These are phyloP conservation scores for Takifugu bimaculatus DNA, from an alignment of 2,113 vertebrate genomes.

Conservation along the genomic window DNA sequence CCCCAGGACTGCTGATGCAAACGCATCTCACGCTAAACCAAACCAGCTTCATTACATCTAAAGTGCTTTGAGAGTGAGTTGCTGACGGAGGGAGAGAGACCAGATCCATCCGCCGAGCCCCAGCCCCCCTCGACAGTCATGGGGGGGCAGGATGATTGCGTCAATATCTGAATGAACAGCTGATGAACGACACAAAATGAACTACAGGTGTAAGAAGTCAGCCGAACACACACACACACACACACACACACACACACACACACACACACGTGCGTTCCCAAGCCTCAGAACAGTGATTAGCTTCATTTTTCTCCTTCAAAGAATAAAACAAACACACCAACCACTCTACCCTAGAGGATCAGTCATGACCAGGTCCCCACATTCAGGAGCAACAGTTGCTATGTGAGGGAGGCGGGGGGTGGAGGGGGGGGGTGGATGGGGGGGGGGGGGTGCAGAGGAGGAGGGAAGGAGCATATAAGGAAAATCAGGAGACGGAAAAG, in stretches of 20 bases:
- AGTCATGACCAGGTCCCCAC: constrained; percentile 69
- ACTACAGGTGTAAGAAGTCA: constrained; percentile 63
- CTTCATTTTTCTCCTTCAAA: constrained; percentile 53
- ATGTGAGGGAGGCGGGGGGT: constrained; percentile 48
- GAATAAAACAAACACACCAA: constrained; percentile 52
- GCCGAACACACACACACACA: constrained; percentile 48
- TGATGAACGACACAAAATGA: constrained; percentile 56
- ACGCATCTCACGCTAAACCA: not conserved
- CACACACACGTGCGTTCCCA: constrained; percentile 51
- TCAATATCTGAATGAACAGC: constrained; percentile 61
- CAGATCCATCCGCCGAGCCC: constrained; percentile 51
- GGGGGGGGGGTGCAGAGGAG: not conserved
- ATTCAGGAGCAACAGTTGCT: constrained; percentile 75
- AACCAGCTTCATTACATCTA: too few species aligned
- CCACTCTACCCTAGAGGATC: constrained; percentile 75
- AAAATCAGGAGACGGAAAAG: not conserved
- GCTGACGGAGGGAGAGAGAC: constrained; percentile 63
- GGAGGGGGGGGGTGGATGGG: not conserved
- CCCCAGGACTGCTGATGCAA: constrained; percentile 60
- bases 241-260: not conserved
- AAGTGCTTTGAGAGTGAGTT: constrained; percentile 10
- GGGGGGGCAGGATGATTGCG: constrained; percentile 55
- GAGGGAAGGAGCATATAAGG: not conserved
- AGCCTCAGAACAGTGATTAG: constrained; percentile 53
- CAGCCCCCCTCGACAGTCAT: constrained; percentile 56